phyloP scores from a whole-genome alignment of 35 echinoderm and acorn worm genomes.

The Antedon bifida region DNA sequence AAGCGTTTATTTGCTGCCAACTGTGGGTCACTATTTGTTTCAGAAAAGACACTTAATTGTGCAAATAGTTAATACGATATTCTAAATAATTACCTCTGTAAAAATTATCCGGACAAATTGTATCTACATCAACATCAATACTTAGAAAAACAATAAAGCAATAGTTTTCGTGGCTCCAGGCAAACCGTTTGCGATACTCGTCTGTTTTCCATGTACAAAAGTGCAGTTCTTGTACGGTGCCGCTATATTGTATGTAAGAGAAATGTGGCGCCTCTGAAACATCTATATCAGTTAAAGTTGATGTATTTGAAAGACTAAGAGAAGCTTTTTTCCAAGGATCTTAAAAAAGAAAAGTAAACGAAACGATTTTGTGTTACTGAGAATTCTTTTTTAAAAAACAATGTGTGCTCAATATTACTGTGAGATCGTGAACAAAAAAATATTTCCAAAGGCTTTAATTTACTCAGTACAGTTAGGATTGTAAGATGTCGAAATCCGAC shows the following conservation, averaged over 20 bases:
- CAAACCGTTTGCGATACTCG: neutral
- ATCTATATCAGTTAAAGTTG: neutral
- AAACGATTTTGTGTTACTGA: too few species aligned
- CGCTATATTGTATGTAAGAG: neutral
- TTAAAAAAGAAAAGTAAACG: neutral
- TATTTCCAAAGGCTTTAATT: too few species aligned
- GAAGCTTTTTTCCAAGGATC: neutral
- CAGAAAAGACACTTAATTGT: too few species aligned
- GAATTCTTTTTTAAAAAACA: too few species aligned
- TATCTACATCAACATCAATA: neutral
- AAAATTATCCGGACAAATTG: neutral
- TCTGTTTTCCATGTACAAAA: neutral
- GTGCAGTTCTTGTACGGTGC: neutral
- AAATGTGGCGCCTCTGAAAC: neutral
- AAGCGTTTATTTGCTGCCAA: too few species aligned
- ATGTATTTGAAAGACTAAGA: neutral
- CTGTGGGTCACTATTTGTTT: too few species aligned
- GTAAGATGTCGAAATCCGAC: too few species aligned
- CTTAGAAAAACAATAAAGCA: neutral
- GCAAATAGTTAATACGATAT: too few species aligned
- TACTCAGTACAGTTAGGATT: too few species aligned
- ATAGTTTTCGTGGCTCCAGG: neutral
- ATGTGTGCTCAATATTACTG: too few species aligned
- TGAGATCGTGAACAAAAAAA: too few species aligned
- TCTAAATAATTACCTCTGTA: neutral